Percentiles rank a stretch among this genome's conserved stretches.
Evolutionary conservation across 2,797 vertebrate species (phyloP).

Genomic region (Crocidura indochinensis): DNA sequence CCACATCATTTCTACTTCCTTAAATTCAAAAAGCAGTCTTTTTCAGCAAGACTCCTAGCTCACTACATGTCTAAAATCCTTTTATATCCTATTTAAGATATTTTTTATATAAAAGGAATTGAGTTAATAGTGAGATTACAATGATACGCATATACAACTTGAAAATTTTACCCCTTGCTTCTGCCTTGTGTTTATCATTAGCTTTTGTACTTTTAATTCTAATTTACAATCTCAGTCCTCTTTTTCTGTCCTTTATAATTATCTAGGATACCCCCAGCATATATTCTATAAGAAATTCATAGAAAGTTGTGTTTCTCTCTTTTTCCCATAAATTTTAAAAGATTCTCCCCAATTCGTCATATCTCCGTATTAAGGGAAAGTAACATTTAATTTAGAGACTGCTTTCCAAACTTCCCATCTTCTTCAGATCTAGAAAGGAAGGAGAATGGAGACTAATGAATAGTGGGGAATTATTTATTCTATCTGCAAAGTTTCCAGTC

Average conservation of each 20-base stretch:
- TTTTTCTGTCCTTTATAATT: neutral
- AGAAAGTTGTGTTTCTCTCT: neutral
- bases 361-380: neutral
- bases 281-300: conserved; percentile 10
- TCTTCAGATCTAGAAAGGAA: conserved; percentile 63
- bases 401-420: conserved; percentile 54
- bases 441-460: conserved; percentile 47
- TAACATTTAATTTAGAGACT: conserved; percentile 52
- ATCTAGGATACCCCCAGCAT: neutral
- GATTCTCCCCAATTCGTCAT: neutral
- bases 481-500: conserved; percentile 63
- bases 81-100: neutral
- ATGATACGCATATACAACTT: neutral
- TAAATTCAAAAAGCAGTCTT: conserved; percentile 2
- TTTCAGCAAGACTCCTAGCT: neutral
- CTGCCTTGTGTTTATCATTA: neutral
- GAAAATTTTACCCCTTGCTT: neutral
- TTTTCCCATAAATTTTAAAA: conserved; percentile 48
- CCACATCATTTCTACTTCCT: neutral
- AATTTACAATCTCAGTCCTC: neutral
- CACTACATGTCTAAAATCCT: neutral
- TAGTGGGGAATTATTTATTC: conserved; percentile 75
- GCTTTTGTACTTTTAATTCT: neutral
- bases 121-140: neutral
- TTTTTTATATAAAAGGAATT: conserved; percentile 20